Evolutionary conservation across 2,888 invertebrate species (phyloP).

Genomic region (Nomada ferruginata): DNA sequence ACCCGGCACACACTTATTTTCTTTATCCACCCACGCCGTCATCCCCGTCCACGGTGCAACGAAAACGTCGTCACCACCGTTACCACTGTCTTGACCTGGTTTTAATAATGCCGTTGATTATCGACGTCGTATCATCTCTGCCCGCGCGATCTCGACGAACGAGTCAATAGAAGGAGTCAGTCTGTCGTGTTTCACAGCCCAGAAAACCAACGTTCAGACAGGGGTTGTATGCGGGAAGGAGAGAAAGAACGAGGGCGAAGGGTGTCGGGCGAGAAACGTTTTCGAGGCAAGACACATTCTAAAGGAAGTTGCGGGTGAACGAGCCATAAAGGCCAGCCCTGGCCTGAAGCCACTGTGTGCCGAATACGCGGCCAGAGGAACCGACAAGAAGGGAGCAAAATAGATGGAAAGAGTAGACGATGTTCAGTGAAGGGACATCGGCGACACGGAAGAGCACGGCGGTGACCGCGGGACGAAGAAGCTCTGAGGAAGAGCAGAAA

Average conservation of each 20-base stretch:
- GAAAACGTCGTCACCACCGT: slow-evolving; percentile 3
- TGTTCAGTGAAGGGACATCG: slow-evolving; percentile 11
- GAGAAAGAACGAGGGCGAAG: background rate
- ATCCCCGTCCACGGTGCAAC: background rate
- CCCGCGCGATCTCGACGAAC: slow-evolving; percentile 20
- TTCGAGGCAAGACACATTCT: slow-evolving; percentile 50
- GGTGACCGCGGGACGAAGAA: slow-evolving; percentile 19
- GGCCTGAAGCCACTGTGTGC: slow-evolving; percentile 55
- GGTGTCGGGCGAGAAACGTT: slow-evolving; percentile 17
- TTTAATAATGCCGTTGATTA: slow-evolving; percentile 28
- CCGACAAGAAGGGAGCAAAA: slow-evolving; percentile 30
- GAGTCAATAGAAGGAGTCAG: slow-evolving; percentile 1
- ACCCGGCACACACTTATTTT: background rate
- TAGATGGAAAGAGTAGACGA: slow-evolving; percentile 10
- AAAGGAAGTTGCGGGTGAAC: slow-evolving; percentile 53
- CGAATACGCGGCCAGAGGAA: slow-evolving; percentile 25
- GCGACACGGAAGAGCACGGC: slow-evolving; percentile 21
- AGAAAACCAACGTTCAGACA: background rate
- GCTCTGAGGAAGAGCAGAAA: slow-evolving; percentile 2
- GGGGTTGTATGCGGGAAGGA: background rate
- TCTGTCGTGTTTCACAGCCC: background rate
- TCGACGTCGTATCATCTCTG: slow-evolving; percentile 20
- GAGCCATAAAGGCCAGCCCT: slow-evolving; percentile 55
- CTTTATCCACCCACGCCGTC: background rate
- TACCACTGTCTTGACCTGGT: slow-evolving; percentile 31